These are phyloP conservation scores for Xanthostigma xanthostigma DNA, from an alignment of 2,888 invertebrate genomes.

Conservation along the genomic window DNA sequence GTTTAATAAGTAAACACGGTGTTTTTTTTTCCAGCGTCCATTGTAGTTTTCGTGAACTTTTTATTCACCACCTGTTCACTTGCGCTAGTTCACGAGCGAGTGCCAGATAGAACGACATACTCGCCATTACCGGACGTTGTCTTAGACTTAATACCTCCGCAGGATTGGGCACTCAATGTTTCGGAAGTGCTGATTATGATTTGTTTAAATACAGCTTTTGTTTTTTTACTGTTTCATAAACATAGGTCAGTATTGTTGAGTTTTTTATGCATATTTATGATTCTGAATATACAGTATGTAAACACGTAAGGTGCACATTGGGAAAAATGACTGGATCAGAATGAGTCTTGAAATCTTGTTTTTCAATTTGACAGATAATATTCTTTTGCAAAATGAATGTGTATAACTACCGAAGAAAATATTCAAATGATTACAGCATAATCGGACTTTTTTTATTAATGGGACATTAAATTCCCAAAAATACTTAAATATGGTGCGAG, in stretches of 20 bases:
- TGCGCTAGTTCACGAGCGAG: conserved; percentile 73
- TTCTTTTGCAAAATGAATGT: too few relatives aligned
- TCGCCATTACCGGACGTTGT: conserved; percentile 72
- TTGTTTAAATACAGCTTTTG: conserved; percentile 57
- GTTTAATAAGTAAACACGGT: too few relatives aligned
- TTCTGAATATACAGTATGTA: neutral
- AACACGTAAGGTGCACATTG: too few relatives aligned
- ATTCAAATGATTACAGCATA: too few relatives aligned
- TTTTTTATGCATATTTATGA: neutral
- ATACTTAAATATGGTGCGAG: too few relatives aligned
- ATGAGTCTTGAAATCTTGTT: too few relatives aligned
- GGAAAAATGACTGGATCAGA: too few relatives aligned
- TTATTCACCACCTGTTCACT: conserved; percentile 54
- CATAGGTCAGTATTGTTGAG: conserved; percentile 42
- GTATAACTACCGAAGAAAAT: too few relatives aligned
- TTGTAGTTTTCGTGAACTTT: conserved; percentile 46
- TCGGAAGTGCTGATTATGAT: conserved; percentile 80
- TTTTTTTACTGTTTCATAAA: conserved; percentile 71
- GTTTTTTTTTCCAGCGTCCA: conserved; percentile 34
- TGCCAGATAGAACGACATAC: conserved; percentile 60
- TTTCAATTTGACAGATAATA: too few relatives aligned
- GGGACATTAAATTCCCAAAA: too few relatives aligned
- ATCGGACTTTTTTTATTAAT: too few relatives aligned
- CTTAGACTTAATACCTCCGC: conserved; percentile 57
- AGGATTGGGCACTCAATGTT: conserved; percentile 67